Conservation (phyloP, 2,888 invertebrate species). For the Pristionchus mayeri region DNA sequence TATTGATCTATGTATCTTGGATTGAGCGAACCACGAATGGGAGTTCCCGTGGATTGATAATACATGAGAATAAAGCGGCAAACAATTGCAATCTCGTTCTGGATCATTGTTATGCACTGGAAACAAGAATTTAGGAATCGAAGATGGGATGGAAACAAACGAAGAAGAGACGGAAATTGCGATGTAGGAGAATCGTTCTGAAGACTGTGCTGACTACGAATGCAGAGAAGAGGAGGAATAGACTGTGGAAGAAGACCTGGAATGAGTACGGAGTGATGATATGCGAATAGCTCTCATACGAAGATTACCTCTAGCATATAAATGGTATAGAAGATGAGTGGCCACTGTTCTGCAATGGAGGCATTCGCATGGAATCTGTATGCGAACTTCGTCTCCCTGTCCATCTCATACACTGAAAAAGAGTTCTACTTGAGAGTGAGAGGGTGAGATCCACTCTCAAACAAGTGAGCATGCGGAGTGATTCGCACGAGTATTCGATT, state of each 20-base stretch:
- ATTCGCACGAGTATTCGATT: too few relatives aligned
- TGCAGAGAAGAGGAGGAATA: constrained; percentile 11
- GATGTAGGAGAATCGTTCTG: not conserved
- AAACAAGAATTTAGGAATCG: too few relatives aligned
- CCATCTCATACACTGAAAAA: not conserved
- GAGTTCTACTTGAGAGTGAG: too few relatives aligned
- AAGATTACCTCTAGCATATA: not conserved
- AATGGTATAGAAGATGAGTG: not conserved
- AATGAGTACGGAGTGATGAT: not conserved
- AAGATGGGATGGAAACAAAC: not conserved
- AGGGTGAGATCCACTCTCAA: too few relatives aligned
- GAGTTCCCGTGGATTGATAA: constrained; percentile 21
- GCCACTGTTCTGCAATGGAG: not conserved
- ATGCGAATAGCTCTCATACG: not conserved
- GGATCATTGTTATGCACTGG: constrained; percentile 11
- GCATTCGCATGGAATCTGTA: constrained; percentile 9
- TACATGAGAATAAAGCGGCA: not conserved
- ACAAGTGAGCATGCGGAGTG: too few relatives aligned
- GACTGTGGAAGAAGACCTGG: not conserved
- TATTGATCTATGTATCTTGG: not conserved
- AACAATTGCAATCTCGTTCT: not conserved
- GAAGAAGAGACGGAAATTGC: constrained; percentile 9
- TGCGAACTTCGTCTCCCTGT: not conserved
- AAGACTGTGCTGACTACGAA: not conserved
- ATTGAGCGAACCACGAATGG: not conserved